Evolutionary conservation across 2,113 vertebrate species (phyloP).

Genomic region (Petromus typicus): DNA sequence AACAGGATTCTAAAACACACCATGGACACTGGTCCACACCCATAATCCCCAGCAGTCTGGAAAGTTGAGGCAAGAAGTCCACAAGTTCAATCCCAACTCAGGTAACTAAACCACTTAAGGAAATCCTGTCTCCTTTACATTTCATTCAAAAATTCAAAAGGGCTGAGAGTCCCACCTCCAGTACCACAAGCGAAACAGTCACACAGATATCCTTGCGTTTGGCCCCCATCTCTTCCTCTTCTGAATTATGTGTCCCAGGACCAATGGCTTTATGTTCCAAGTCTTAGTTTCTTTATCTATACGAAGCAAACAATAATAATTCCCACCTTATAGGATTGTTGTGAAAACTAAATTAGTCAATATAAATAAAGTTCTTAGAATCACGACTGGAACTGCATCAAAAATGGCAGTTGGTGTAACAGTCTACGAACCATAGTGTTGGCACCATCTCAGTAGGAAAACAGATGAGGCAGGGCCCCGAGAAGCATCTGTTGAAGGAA

Average conservation of each 20-base stretch:
- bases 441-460: background rate
- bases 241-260: background rate
- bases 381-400: background rate
- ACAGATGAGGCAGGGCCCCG: constrained; percentile 9
- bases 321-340: background rate
- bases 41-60: background rate
- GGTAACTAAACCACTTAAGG: background rate
- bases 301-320: background rate
- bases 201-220: background rate
- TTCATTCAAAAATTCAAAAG: background rate
- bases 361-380: constrained; percentile 15
- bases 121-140: background rate
- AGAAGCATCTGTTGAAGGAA: constrained; percentile 34
- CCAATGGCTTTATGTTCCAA: background rate
- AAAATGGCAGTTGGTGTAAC: background rate
- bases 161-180: background rate
- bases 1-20: background rate
- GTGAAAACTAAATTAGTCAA: constrained; percentile 49
- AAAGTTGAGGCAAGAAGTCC: background rate
- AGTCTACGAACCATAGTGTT: background rate
- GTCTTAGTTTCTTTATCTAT: background rate
- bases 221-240: background rate
- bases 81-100: background rate
- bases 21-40: background rate
- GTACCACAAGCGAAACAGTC: background rate